Base-by-base conservation (phyloP, 1,140 invertebrate species). In the Drosophila ohnishii region DNA sequence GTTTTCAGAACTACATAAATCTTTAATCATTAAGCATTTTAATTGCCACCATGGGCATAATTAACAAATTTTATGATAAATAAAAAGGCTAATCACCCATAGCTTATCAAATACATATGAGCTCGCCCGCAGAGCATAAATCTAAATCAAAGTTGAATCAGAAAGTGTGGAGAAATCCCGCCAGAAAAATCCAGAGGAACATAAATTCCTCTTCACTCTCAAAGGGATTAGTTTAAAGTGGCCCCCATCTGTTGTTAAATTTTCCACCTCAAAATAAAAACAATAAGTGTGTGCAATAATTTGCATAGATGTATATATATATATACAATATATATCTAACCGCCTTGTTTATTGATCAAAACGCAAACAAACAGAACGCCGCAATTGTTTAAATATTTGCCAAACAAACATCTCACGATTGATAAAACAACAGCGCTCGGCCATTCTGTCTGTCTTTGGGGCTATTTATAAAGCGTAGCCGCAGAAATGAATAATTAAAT, bases 381-480 rank as follows among this genome's bases (percentile, higher is more conserved):
- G 55, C 55, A 67, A 83, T 83, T 57, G 80, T 59, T 61, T 63
- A 66, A 77, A 70, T 80, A 85, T 75, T 85, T 64, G 34, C 42
- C 56, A 60, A 57, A 64, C 72, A 73, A 70, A 83, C 40, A 75
- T 47, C 37, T 53, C 62, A 32, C 60, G 55, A 78, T 65, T 78
- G 75, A 78, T 78, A 72, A 60, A 78, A 78, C 67, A 78, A 78
- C 60, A 78, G 34, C 34, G 50, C 34, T 11, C 25, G 28, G 61
- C 62, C 34, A 62, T 34, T 19, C 45, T 50, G 65, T 44, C 30
- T 53, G 59, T 53, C 50, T 35, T 35, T 53, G 32, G 34, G 62
- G 62, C 62, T 69, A 69, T 69, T 69, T 69, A 55, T 69, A 69
- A 22, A 30, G 7, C 59, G 14, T 44, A 74, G 64, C 37, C 75